Conservation (phyloP, 2,113 vertebrate genomes). For the pig (Sus scrofa) region T2T-Sscrofa CM000814.6:137215001-137215500, state of each 20-base stretch:
- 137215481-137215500: neutral
- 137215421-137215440: constrained; percentile 39
- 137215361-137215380: constrained; percentile 55
- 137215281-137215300: constrained; percentile 32
- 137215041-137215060: neutral
- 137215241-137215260: neutral
- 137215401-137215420: neutral
- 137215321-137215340: constrained; percentile 39
- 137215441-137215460: neutral
- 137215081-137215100: constrained; percentile 62
- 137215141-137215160: constrained; percentile 56
- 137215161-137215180: constrained; percentile 40
- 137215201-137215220: neutral
- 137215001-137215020: neutral
- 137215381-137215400: constrained; percentile 49
- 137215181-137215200: constrained; percentile 15
- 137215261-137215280: neutral
- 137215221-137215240: neutral
- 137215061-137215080: neutral
- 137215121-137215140: neutral
- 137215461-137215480: neutral
- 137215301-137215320: constrained; percentile 48
- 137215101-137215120: constrained; percentile 38
- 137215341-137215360: constrained; percentile 53
- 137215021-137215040: neutral